A percentile compares a stretch with the other conserved stretches of the same genome.
These are phyloP conservation scores for Ochropleura leucogaster DNA, from an alignment of 2,888 invertebrate genomes.

Conservation along the genomic window DNA sequence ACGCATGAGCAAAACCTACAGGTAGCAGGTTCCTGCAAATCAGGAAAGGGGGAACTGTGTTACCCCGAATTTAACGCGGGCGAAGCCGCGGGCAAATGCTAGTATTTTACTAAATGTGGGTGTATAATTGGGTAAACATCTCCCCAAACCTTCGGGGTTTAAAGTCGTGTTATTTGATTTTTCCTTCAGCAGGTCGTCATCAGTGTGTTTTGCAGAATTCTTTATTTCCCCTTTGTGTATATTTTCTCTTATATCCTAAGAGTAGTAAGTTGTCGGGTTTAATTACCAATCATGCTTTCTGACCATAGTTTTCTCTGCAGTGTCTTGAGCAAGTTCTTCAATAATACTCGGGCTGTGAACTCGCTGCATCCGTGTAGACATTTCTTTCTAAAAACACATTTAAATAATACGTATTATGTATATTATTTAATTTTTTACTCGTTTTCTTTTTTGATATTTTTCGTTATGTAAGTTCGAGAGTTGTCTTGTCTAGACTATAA, in stretches of 20 bases:
- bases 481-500: slow-evolving; percentile 16
- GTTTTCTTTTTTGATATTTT: slow-evolving; percentile 7
- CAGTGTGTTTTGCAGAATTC: neutral
- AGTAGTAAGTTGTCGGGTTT: neutral
- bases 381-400: neutral
- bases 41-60: too few relatives aligned
- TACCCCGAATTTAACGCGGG: too few relatives aligned
- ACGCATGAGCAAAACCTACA: too few relatives aligned
- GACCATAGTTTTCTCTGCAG: neutral
- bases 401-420: neutral
- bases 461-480: slow-evolving; percentile 26
- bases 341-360: neutral
- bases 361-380: neutral
- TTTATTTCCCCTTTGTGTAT: neutral
- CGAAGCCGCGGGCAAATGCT: too few relatives aligned
- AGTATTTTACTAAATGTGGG: too few relatives aligned
- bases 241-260: neutral
- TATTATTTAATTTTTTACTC: neutral
- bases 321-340: neutral
- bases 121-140: too few relatives aligned
- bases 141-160: too few relatives aligned
- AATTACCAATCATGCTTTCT: neutral
- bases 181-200: too few relatives aligned
- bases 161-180: too few relatives aligned
- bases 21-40: too few relatives aligned